Percentiles rank a stretch among this genome's conserved stretches.
phyloP scores from a whole-genome alignment of 2,888 invertebrate genomes.

The Arctia plantaginis region DNA sequence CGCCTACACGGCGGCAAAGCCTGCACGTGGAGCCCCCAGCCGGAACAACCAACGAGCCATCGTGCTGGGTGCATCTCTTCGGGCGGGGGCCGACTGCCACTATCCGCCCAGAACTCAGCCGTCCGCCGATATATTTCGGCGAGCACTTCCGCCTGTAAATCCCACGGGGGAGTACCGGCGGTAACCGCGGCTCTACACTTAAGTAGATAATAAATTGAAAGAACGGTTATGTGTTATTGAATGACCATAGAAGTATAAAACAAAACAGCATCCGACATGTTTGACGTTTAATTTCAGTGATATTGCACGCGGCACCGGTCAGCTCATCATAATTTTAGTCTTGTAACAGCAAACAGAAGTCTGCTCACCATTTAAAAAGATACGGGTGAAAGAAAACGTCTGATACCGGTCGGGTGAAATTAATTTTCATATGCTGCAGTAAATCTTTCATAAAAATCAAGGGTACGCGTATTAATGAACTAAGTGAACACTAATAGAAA shows the following conservation, averaged over 20 bases:
- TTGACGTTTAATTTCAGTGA: constrained; percentile 30
- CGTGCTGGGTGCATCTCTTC: too few relatives aligned
- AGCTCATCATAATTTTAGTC: constrained; percentile 28
- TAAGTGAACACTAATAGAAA: neutral
- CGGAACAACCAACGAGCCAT: too few relatives aligned
- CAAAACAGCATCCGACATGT: constrained; percentile 20
- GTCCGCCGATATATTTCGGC: too few relatives aligned
- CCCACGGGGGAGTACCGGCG: too few relatives aligned
- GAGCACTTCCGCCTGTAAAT: too few relatives aligned
- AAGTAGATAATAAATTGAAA: neutral
- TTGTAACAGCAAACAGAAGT: constrained; percentile 32
- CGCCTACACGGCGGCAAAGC: too few relatives aligned
- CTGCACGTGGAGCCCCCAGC: too few relatives aligned
- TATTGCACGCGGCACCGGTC: constrained; percentile 23
- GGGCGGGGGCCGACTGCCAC: too few relatives aligned
- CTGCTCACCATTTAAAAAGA: constrained; percentile 17
- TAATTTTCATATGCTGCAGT: neutral
- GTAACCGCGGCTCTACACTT: too few relatives aligned
- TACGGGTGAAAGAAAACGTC: constrained; percentile 4
- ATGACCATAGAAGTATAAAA: constrained; percentile 2
- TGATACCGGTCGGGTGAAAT: neutral
- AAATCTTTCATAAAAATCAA: neutral
- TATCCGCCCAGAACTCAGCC: too few relatives aligned
- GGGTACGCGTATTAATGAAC: too few relatives aligned
- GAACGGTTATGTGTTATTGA: neutral